Evolutionary conservation across 2,797 vertebrate species (phyloP).

Genomic region (Chiroxiphia lanceolata): DNA sequence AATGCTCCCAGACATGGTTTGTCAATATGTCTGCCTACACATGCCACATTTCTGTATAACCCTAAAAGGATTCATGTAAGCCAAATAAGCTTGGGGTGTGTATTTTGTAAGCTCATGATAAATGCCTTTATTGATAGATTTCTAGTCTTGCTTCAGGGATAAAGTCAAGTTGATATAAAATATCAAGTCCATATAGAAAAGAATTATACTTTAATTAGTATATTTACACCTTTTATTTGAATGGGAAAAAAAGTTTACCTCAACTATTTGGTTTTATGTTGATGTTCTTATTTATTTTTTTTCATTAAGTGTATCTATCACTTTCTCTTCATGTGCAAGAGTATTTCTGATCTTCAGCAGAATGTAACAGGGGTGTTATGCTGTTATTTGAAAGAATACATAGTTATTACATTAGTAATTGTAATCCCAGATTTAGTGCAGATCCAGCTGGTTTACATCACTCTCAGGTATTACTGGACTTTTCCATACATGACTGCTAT

Average conservation of each 20-base stretch:
- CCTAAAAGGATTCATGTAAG: not conserved
- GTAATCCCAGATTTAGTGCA: not conserved
- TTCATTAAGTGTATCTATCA: not conserved
- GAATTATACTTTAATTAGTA: not conserved
- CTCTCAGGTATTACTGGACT: not conserved
- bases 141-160: not conserved
- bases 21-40: not conserved
- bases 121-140: not conserved
- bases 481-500: not conserved
- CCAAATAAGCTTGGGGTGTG: not conserved
- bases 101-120: not conserved
- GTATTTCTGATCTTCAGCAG: not conserved
- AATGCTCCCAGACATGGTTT: not conserved
- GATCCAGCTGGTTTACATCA: not conserved
- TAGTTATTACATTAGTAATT: not conserved
- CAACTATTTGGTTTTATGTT: not conserved
- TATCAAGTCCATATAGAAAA: not conserved
- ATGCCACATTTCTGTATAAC: not conserved
- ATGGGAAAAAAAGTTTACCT: not conserved
- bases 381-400: not conserved
- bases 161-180: not conserved
- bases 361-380: not conserved
- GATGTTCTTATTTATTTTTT: not conserved
- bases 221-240: not conserved
- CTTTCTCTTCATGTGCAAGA: not conserved